Evolutionary conservation across 2,888 invertebrate genomes (phyloP), one percentile per base, ranked within the genome.

Genomic region (Melieria omissa): DNA sequence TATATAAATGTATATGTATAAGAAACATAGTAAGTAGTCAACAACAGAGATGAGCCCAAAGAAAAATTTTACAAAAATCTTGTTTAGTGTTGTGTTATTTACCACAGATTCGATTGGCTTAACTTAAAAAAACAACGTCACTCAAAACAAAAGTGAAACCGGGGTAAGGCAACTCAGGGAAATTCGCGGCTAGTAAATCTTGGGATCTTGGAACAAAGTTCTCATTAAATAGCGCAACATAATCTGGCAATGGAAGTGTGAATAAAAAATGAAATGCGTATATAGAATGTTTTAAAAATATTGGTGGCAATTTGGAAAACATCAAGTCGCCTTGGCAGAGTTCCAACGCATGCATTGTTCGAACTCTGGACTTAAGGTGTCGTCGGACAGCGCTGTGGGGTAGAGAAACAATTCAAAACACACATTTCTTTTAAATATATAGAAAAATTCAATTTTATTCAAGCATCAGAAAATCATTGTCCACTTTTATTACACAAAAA

Each of bases 11-110:
- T 29, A 29, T 29, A 29, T 29, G 29, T 2, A 29, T 29, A 29
- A 29, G 29, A 29, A 29, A 29, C 29, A 29, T 29, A 29, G 29
- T 52, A 52, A 52, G 52, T 52, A 52, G 29, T 29, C 29, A 29
- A 29, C 29, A 29, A 29, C 52, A 8, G 12, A 52, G 12, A 52
- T 52, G 14, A 52, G 9, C 52, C 52, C 52, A 52, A 52, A 52
- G 52, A 52, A 52, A 52, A 60, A 60, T 44, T 29, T 42, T 60
- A 44, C 60, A 29, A 42, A 60, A 60, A 44, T 60, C n/a, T 29
- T 60, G 60, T 60, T 42, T 41, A 60, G 42, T 42, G 10, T 41
- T 41, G 41, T 44, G 60, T 42, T 52, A 52, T 52, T 52, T 52
- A 52, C 52, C 52, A 52, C 52, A 52, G 52, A 52, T 52, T 52